Evolutionary conservation across 2,113 vertebrate genomes (phyloP).

Genomic region (Alosa alosa): DNA sequence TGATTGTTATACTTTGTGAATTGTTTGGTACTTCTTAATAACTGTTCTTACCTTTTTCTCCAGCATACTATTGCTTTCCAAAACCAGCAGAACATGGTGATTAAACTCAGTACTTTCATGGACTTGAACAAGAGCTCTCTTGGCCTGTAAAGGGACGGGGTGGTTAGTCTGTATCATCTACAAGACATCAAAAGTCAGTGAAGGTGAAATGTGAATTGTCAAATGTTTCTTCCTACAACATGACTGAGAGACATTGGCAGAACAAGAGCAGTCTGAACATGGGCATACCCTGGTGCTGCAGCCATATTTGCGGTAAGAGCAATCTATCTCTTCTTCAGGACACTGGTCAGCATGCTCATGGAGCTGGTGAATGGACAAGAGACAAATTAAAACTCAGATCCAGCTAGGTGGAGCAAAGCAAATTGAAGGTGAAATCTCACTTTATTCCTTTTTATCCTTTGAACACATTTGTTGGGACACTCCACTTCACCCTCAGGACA

Average conservation of each 20-base stretch:
- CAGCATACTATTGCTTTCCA: constrained; percentile 77
- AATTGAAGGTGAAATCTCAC: constrained; percentile 54
- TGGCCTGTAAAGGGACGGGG: constrained; percentile 64
- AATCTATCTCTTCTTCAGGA: constrained; percentile 77
- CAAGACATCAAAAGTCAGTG: not conserved
- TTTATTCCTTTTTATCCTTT: constrained; percentile 74
- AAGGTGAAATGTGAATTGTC: not conserved
- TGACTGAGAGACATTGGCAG: not conserved
- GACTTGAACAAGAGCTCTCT: constrained; percentile 70
- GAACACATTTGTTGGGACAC: constrained; percentile 77
- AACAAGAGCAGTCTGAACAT: not conserved
- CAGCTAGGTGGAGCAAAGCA: not conserved
- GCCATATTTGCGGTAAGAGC: constrained; percentile 79
- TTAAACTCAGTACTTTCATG: constrained; percentile 74
- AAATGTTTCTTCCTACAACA: not conserved
- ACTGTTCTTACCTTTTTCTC: constrained; percentile 73
- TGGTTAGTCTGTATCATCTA: not conserved
- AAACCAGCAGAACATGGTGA: constrained; percentile 80
- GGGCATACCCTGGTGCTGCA: constrained; percentile 75
- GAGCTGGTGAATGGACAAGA: constrained; percentile 61
- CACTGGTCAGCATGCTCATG: constrained; percentile 71
- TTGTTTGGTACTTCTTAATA: not conserved
- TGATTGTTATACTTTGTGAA: not conserved
- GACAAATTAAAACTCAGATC: not conserved
- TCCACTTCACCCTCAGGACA: constrained; percentile 77